A percentile compares a stretch with the other conserved stretches of the same genome.
Conservation (phyloP, 2,797 vertebrate species). For the Onychomys leucogaster region DNA sequence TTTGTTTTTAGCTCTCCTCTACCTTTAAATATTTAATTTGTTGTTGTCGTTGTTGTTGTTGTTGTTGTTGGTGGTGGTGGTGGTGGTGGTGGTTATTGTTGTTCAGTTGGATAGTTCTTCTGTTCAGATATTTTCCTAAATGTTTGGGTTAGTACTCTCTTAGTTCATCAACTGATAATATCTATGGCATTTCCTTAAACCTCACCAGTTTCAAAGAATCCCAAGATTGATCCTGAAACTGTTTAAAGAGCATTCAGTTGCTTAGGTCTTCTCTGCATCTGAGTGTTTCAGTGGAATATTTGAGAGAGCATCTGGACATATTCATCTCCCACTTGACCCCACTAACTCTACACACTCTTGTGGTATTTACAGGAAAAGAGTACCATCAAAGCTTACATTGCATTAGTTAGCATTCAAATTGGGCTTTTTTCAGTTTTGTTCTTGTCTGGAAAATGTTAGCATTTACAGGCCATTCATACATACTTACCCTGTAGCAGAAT, state of each 20-base stretch:
- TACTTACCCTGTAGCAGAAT: background rate
- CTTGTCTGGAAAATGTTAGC: slow-evolving; percentile 13
- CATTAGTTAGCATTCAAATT: slow-evolving; percentile 10
- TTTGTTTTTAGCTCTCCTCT: background rate
- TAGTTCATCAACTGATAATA: slow-evolving; percentile 30
- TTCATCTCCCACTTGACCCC: background rate
- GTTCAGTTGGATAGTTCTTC: background rate
- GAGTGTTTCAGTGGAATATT: background rate
- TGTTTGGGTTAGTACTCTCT: background rate
- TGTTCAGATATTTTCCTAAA: background rate
- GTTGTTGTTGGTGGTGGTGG: background rate
- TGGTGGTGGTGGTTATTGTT: background rate
- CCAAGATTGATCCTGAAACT: background rate
- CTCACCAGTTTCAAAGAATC: background rate
- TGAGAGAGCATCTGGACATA: background rate
- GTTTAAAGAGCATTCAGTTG: background rate
- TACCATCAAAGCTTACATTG: background rate
- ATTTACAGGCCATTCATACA: background rate
- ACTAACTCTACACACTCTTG: background rate
- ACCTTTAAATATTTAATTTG: background rate
- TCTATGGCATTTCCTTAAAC: background rate
- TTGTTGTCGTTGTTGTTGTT: background rate
- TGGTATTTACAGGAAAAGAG: background rate
- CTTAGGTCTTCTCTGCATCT: background rate
- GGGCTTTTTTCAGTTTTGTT: background rate